A percentile compares a stretch with the other conserved stretches of the same genome.
Evolutionary conservation across 64 coral and sea anemone species (phyloP).

Genomic region (Acropora yongei): DNA sequence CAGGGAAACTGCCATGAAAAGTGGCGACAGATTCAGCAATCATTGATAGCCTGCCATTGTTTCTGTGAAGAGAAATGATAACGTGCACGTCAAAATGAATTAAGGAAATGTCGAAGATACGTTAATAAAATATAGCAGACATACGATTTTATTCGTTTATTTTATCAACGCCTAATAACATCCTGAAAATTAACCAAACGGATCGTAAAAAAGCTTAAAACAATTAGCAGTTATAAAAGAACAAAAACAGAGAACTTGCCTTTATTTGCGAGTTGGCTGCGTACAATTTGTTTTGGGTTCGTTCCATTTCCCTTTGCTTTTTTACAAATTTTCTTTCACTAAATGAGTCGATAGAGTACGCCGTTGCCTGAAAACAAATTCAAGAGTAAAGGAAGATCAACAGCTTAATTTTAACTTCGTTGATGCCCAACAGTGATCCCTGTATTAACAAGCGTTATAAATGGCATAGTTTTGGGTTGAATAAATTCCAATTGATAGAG

Average conservation of each 20-base stretch:
- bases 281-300: background rate
- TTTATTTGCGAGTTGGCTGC: constrained; percentile 31
- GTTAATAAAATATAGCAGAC: background rate
- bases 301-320: constrained; percentile 8
- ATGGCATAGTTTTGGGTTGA: no score
- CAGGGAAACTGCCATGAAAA: no score
- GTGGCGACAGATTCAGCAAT: background rate
- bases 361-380: constrained; percentile 5
- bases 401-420: no score
- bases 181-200: no score
- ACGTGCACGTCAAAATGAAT: background rate
- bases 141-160: no score
- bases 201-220: background rate
- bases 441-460: no score
- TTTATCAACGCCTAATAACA: no score
- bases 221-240: background rate
- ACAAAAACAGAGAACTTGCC: background rate
- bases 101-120: background rate
- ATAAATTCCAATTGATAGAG: no score
- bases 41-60: constrained; percentile 28
- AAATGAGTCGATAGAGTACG: constrained; percentile 45
- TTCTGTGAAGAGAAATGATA: background rate
- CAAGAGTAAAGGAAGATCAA: background rate
- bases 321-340: constrained; percentile 6
- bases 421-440: no score